Evolutionary conservation across 1,140 invertebrate species (phyloP).

Genomic region (Subanguina moxae): DNA sequence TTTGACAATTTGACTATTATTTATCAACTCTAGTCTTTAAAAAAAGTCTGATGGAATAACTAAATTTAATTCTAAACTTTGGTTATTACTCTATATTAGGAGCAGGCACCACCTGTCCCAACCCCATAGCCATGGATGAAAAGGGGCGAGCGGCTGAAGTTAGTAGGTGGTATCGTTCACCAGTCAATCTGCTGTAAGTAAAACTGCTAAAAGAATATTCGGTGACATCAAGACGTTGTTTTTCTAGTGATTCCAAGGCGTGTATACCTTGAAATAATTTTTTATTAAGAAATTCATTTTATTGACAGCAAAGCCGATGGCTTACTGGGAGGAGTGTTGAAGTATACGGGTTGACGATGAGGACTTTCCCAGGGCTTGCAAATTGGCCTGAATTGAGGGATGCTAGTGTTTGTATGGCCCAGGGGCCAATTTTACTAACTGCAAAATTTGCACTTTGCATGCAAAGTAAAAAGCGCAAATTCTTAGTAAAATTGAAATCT

Average conservation of each 20-base stretch:
- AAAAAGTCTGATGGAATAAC: too few relatives aligned
- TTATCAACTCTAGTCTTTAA: too few relatives aligned
- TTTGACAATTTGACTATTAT: too few relatives aligned
- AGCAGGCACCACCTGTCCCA: constrained; percentile 26
- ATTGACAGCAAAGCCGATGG: background rate
- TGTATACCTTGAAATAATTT: background rate
- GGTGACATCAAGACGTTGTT: constrained; percentile 31
- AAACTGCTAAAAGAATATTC: constrained; percentile 36
- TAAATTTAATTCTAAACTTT: too few relatives aligned
- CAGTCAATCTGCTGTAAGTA: constrained; percentile 30
- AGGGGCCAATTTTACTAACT: background rate
- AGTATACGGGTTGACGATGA: constrained; percentile 2
- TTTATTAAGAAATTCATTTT: background rate
- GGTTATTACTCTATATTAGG: background rate
- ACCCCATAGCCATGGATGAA: constrained; percentile 28
- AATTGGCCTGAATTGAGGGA: constrained; percentile 34
- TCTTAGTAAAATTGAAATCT: too few relatives aligned
- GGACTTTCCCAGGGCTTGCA: constrained; percentile 34
- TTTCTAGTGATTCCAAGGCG: constrained; percentile 8
- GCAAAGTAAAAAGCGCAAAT: too few relatives aligned
- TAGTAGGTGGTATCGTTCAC: constrained; percentile 39
- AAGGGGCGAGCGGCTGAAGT: constrained; percentile 30
- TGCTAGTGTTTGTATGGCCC: background rate
- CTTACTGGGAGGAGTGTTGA: constrained; percentile 8
- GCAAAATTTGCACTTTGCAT: too few relatives aligned